phyloP scores from a whole-genome alignment of 2,113 vertebrate genomes.

The Trematomus loennbergii region DNA sequence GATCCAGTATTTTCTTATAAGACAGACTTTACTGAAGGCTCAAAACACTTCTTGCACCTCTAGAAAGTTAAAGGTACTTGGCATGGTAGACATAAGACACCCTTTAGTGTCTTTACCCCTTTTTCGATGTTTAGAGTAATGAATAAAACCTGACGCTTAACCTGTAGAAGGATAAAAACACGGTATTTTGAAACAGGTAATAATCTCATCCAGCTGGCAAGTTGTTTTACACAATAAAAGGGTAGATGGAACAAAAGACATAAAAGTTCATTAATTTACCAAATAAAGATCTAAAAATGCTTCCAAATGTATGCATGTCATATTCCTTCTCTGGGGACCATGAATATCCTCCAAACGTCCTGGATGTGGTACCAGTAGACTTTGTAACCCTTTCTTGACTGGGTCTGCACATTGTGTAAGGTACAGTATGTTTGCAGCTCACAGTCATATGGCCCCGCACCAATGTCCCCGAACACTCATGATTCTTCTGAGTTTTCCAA shows the following conservation, averaged over 20 bases:
- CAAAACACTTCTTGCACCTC: neutral
- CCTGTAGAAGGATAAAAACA: neutral
- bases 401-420: neutral
- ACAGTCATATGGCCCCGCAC: neutral
- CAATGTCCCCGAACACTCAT: neutral
- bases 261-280: neutral
- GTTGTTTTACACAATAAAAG: neutral
- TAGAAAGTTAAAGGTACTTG: neutral
- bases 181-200: neutral
- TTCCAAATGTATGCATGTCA: neutral
- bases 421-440: neutral
- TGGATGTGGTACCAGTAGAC: no score
- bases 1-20: constrained; percentile 1
- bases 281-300: neutral
- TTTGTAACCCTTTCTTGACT: neutral
- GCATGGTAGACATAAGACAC: neutral
- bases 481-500: neutral
- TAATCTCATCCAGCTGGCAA: constrained; percentile 1
- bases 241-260: no score
- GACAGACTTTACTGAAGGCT: neutral
- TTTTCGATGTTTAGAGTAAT: neutral
- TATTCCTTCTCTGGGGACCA: neutral
- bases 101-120: neutral
- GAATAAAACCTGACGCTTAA: neutral
- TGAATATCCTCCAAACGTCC: neutral